These are phyloP conservation scores for Trigoniulus corallinus DNA, from an alignment of 1,140 invertebrate genomes.

Conservation along the genomic window DNA sequence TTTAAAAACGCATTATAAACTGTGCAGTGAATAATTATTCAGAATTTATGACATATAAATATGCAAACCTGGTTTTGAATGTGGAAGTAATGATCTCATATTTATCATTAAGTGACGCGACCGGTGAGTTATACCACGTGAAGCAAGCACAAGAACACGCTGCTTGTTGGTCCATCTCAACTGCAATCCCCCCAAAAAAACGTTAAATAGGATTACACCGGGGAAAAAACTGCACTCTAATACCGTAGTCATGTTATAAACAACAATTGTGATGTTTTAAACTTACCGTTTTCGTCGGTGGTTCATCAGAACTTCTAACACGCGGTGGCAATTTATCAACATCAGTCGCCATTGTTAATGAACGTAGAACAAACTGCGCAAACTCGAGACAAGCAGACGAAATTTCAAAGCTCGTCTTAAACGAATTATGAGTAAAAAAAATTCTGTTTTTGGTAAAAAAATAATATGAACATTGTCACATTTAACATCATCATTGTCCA, in stretches of 20 bases:
- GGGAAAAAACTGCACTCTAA: too few relatives aligned
- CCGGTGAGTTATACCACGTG: constrained; percentile 73
- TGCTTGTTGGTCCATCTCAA: constrained; percentile 76
- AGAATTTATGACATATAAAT: neutral
- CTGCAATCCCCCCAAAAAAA: constrained; percentile 13
- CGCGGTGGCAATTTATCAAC: neutral
- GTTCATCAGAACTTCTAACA: constrained; percentile 26
- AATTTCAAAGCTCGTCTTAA: too few relatives aligned
- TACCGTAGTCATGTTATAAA: neutral
- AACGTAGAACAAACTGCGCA: too few relatives aligned
- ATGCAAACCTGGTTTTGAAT: constrained; percentile 50
- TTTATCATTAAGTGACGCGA: constrained; percentile 94
- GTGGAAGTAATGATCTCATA: constrained; percentile 79
- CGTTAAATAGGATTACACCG: neutral
- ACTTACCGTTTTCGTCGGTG: constrained; percentile 27
- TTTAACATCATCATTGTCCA: too few relatives aligned
- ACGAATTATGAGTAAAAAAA: too few relatives aligned
- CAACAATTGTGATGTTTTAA: neutral
- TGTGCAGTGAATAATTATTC: neutral
- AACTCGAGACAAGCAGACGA: too few relatives aligned
- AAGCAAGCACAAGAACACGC: constrained; percentile 75
- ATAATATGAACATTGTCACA: too few relatives aligned
- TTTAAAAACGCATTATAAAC: constrained; percentile 7
- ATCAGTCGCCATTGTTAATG: too few relatives aligned
- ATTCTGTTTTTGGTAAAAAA: too few relatives aligned